Evolutionary conservation across 2,113 vertebrate genomes (phyloP).

Genomic region (Psilopsiagon aurifrons): DNA sequence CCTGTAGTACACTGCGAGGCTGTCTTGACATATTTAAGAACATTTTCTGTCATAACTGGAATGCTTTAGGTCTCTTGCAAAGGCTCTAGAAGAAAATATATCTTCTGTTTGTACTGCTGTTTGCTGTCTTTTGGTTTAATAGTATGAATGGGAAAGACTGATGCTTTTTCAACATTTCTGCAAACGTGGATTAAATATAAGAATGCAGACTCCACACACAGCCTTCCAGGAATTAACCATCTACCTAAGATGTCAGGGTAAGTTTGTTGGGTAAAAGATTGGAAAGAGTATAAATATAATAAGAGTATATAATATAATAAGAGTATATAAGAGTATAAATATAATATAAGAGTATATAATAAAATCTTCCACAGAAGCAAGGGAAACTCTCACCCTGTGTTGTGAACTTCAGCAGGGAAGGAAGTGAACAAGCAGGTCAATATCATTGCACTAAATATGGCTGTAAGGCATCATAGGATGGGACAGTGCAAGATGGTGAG

Average conservation of each 20-base stretch:
- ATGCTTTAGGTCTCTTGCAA: background rate
- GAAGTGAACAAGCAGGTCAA: background rate
- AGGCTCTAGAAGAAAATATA: background rate
- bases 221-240: background rate
- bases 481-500: background rate
- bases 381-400: background rate
- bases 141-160: background rate
- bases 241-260: background rate
- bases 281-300: background rate
- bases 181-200: background rate
- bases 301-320: no score
- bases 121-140: background rate
- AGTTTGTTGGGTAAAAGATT: background rate
- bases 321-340: background rate
- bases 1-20: background rate
- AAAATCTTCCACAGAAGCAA: background rate
- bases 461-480: background rate
- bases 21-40: background rate
- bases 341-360: no score
- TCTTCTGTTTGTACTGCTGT: background rate
- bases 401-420: background rate
- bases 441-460: background rate
- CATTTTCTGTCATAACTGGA: background rate
- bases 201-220: background rate
- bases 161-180: background rate